Evolutionary conservation across 1,140 invertebrate genomes (phyloP), one percentile per base, ranked within the genome.

Genomic region (Rhopalosiphum maidis): DNA sequence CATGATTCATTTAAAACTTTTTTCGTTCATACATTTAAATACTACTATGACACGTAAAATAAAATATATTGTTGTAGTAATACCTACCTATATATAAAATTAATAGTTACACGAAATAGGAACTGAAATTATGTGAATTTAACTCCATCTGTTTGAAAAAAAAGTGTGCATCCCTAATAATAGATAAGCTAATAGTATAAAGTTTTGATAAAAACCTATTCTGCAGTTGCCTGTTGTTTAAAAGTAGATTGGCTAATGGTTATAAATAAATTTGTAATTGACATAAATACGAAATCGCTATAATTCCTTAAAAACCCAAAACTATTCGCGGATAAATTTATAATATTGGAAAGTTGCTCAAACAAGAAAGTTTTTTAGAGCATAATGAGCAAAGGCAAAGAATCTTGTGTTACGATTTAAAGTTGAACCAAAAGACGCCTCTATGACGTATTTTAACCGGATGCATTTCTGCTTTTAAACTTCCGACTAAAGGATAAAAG

Each of bases 391-490:
- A 87, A 87, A 87, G 5, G 8, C 48, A 25, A 21, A 25, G 54
- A 54, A 55, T 55, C 25, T 35, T 37, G 46, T 37, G 48, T 89
- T 89, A 89, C 48, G 35, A 55, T 89, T 54, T 51, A 30, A 35
- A 54, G 48, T 89, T 55, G 22, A 89, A 89, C 22, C 11, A 35
- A 48, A 88, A 51, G 46, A 46, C 51, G 51, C 48, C 22, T 37
- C 7, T 55, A 89, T 55, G 48, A 55, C 35, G 48, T 89, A 89
- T 89, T 54, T 55, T 55, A 55, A 55, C 48, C 88, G 88, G 88
- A 90, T 90, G 11, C 51, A 60, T 90, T 90, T 90, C 88, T 90
- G 54, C 35, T 90, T 30, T 60, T 30, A 90, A 90, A 90, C 54
- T 90, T 90, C 88, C 88, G 35, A 60, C 54, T 25, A 9, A 51